Percentiles rank a stretch among this genome's conserved stretches.
Conservation (phyloP, 2,797 vertebrate genomes). For the Rhabdomys pumilio region DNA sequence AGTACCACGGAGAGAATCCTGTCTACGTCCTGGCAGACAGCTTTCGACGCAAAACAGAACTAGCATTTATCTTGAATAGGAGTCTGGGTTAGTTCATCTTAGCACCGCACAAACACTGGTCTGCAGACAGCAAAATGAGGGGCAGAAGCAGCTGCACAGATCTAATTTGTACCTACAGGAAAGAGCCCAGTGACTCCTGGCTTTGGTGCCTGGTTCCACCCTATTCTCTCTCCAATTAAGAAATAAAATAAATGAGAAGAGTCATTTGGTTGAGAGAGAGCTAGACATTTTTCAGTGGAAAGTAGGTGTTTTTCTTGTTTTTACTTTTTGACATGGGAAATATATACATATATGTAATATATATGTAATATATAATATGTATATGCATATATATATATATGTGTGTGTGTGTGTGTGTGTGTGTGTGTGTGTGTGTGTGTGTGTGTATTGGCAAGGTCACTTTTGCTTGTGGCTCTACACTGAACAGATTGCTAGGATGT, state of each 20-base stretch:
- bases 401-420: background rate
- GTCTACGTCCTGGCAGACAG: conserved; percentile 75
- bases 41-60: conserved; percentile 69
- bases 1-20: conserved; percentile 61
- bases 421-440: too few species aligned
- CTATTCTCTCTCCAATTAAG: conserved; percentile 39
- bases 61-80: conserved; percentile 79
- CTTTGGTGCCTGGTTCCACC: conserved; percentile 56
- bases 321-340: background rate
- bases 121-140: conserved; percentile 74
- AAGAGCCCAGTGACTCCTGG: conserved; percentile 7
- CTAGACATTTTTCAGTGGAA: conserved; percentile 34
- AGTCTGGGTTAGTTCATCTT: conserved; percentile 47
- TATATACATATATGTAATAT: background rate
- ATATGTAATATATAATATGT: background rate
- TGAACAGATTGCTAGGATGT: conserved; percentile 7
- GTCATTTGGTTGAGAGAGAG: conserved; percentile 55
- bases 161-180: conserved; percentile 65
- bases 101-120: conserved; percentile 60
- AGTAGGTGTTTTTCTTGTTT: background rate
- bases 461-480: background rate
- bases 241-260: conserved; percentile 9
- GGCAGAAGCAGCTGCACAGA: background rate
- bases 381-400: background rate
- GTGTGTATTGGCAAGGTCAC: background rate